Evolutionary conservation across 2,888 invertebrate species (phyloP).

Genomic region (Megastigmus dorsalis): DNA sequence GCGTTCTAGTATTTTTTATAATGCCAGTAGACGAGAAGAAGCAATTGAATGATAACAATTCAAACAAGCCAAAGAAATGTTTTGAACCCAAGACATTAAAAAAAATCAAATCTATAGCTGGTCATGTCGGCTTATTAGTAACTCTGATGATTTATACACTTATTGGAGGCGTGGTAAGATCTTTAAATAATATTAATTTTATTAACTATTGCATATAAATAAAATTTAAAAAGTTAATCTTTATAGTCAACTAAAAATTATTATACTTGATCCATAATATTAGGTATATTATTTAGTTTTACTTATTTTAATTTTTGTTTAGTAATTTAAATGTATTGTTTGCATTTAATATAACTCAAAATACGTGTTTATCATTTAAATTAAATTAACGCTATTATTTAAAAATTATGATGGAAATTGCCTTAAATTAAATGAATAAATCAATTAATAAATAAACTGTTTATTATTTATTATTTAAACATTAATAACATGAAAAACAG

Average conservation of each 20-base stretch:
- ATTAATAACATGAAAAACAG: too few relatives aligned
- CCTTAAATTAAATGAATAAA: too few relatives aligned
- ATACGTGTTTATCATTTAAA: too few relatives aligned
- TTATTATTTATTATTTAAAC: too few relatives aligned
- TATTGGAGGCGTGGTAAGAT: conserved; percentile 86
- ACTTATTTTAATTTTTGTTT: too few relatives aligned
- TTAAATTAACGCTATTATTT: too few relatives aligned
- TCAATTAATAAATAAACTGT: background rate
- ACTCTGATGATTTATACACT: conserved; percentile 86
- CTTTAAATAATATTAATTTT: conserved; percentile 10
- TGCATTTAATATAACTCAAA: too few relatives aligned
- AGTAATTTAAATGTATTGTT: too few relatives aligned
- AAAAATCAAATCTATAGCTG: conserved; percentile 80
- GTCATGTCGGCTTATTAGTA: conserved; percentile 84
- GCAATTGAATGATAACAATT: conserved; percentile 7
- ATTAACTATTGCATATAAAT: background rate
- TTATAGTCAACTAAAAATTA: too few relatives aligned
- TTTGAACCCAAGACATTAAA: conserved; percentile 31
- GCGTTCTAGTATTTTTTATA: background rate
- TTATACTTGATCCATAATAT: too few relatives aligned
- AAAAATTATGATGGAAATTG: too few relatives aligned
- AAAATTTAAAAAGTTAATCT: background rate
- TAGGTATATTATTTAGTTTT: too few relatives aligned
- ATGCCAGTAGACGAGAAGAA: conserved; percentile 47
- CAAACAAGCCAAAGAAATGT: conserved; percentile 19